Base-by-base conservation (phyloP, 2,888 invertebrate species). In the Polydrusus tereticollis region DNA sequence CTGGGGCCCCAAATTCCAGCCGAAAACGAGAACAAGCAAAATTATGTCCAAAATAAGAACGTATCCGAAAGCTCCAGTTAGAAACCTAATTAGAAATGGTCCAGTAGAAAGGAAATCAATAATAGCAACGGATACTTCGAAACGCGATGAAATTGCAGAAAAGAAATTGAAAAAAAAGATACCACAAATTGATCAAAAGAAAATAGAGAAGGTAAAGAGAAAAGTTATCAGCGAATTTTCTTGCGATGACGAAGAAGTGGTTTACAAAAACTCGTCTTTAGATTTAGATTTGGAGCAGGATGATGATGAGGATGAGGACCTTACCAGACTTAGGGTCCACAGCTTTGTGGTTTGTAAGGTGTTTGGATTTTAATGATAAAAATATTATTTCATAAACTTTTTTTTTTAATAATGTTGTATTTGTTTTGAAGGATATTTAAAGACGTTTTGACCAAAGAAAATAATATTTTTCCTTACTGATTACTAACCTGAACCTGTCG, bases 71-170 rank as follows among this genome's bases (percentile, higher is more conserved):
- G 47, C 47, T 47, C 47, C 20, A 47, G 16, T 20, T 20, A 47
- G 47, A 43, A 63, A 63, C 45, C 45, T 47, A 23, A 63, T 47
- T 45, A 20, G 23, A 57, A 57, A 57, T 8, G 21, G 57, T 23
- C 57, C 57, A 57, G 12, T 57, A 58, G 33, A 58, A 58, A 33
- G 36, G 16, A 57, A 63, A 63, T 63, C 63, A 18, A 45, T 63
- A 43, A 63, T 63, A 63, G 63, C 45, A 43, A 63, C 63, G 2
- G 63, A 45, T 63, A 63, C 63, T 45, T 45, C 45, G 41, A 45
- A 63, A 63, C 26, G 47, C 45, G 33, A 63, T n/a, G n/a, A n/a
- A 45, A 21, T 63, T 63, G 45, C 45, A 43, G 63, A 63, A 63
- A 63, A 63, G 45, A 63, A 47, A 45, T 63, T 43, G 21, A 63